Percentiles rank a stretch among this genome's conserved stretches.
Conservation (phyloP, 1,140 invertebrate species). For the Zaprionus taronus region DNA sequence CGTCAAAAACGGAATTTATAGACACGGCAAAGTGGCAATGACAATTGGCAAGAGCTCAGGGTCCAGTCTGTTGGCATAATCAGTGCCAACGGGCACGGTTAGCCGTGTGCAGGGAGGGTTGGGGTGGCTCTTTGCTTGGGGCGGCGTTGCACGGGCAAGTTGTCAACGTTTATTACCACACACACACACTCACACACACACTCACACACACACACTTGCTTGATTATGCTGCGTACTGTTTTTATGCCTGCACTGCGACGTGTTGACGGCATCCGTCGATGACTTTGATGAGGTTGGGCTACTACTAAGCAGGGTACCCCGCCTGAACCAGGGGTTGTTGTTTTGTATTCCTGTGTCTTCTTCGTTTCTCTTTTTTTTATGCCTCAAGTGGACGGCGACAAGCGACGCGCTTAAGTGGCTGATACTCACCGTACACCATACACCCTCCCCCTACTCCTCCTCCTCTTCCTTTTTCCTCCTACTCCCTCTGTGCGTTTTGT, state of each 20-base stretch:
- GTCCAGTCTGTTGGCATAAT: slow-evolving; percentile 66
- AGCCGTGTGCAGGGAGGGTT: not conserved
- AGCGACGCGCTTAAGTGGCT: slow-evolving; percentile 76
- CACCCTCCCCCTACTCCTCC: slow-evolving; percentile 12
- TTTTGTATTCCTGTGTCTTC: slow-evolving; percentile 25
- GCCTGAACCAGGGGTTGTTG: slow-evolving; percentile 24
- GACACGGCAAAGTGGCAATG: slow-evolving; percentile 70
- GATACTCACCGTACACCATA: slow-evolving; percentile 36
- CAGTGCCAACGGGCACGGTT: slow-evolving; percentile 66
- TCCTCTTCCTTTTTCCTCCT: not conserved
- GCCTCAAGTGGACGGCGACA: slow-evolving; percentile 68
- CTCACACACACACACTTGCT: slow-evolving; percentile 34
- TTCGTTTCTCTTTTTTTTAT: slow-evolving; percentile 56
- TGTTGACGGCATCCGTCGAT: slow-evolving; percentile 55
- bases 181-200: not conserved
- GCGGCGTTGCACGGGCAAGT: slow-evolving; percentile 41
- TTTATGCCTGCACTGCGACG: slow-evolving; percentile 81
- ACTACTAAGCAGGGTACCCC: not conserved
- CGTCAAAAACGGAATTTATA: slow-evolving; percentile 78
- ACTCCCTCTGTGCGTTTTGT: slow-evolving; percentile 47
- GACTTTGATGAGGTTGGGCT: slow-evolving; percentile 66
- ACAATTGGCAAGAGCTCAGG: slow-evolving; percentile 66
- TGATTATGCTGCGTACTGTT: slow-evolving; percentile 79
- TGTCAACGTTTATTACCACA: slow-evolving; percentile 74
- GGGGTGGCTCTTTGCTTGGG: not conserved